Evolutionary conservation across 2,797 vertebrate genomes (phyloP).

Genomic region (Bradypodion ventrale): DNA sequence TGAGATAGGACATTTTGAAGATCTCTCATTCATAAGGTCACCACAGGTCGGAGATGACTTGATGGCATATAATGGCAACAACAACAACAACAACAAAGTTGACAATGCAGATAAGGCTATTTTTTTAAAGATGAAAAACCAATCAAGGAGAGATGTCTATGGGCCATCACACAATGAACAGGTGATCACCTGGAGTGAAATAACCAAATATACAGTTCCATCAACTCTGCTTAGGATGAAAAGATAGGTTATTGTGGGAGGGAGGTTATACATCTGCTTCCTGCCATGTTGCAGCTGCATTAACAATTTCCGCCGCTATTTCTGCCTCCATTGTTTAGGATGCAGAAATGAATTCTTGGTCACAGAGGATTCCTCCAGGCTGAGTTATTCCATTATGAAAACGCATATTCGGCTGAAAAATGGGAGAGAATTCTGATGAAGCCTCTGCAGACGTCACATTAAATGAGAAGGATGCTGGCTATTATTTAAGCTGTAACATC

Average conservation of each 20-base stretch:
- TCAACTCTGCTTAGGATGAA: neutral
- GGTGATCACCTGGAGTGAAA: too few relatives aligned
- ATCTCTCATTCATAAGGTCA: too few relatives aligned
- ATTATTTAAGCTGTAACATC: slow-evolving; percentile 1
- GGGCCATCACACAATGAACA: too few relatives aligned
- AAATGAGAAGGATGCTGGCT: neutral
- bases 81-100: too few relatives aligned
- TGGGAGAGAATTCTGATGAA: slow-evolving; percentile 9
- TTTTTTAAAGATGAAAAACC: neutral
- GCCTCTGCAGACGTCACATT: neutral
- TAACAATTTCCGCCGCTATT: slow-evolving; percentile 1
- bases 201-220: neutral
- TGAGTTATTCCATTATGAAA: slow-evolving; percentile 16
- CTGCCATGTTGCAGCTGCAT: neutral
- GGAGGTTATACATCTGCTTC: slow-evolving; percentile 20
- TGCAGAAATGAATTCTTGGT: slow-evolving; percentile 11
- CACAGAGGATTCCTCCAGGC: slow-evolving; percentile 7
- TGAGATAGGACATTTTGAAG: too few relatives aligned
- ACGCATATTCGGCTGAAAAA: neutral
- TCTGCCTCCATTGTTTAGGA: slow-evolving; percentile 7
- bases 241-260: too few relatives aligned
- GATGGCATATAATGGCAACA: too few relatives aligned
- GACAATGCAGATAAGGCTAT: neutral
- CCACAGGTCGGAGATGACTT: too few relatives aligned
- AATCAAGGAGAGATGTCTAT: neutral